Base-by-base conservation (phyloP, 2,888 invertebrate species). In the Danaus chrysippus region DNA sequence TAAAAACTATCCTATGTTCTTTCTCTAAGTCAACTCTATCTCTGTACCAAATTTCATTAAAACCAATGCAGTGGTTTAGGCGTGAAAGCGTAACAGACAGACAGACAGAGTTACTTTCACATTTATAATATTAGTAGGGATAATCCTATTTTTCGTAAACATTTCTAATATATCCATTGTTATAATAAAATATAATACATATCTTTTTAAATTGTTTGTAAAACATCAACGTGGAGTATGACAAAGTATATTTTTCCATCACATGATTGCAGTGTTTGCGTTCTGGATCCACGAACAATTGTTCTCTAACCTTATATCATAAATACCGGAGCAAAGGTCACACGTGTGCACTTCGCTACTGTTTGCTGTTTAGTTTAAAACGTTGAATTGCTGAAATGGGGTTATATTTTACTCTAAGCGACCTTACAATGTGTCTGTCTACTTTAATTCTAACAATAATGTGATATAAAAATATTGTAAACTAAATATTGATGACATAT, bases 321-420 rank as follows among this genome's bases (percentile, higher is more conserved):
- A 42, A 55, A 55, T 13, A 55, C 34, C 13, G 11, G 55, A 13
- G 42, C 42, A 56, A 42, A 54, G 56, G 49, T 63, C 13, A 58
- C 23, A 61, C 55, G 55, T 56, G 55, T 56, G 42, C 42, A 43
- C 15, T 56, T 56, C 11, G 42, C n/a, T 42, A 41, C 12, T 56
- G 49, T 49, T 15, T 49, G 17, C 49, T 49, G 49, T 17, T 49
- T 49, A 49, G 49, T 49, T 49, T 10, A 10, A 49, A 46, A 46
- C 46, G 3, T 46, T 43, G 43, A 43, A 46, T n/a, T 17, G 49
- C 10, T 5, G 17, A 17, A 49, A 49, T 49, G 49, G 17, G 17
- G 15, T n/a, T 17, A 49, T 17, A 34, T 17, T 49, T 49, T n/a
- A 12, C 15, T 46, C 15, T 46, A 46, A 46, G 46, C 13, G n/a